Conservation (phyloP, 2,888 invertebrate genomes). For the Psylliodes chrysocephalus region DNA sequence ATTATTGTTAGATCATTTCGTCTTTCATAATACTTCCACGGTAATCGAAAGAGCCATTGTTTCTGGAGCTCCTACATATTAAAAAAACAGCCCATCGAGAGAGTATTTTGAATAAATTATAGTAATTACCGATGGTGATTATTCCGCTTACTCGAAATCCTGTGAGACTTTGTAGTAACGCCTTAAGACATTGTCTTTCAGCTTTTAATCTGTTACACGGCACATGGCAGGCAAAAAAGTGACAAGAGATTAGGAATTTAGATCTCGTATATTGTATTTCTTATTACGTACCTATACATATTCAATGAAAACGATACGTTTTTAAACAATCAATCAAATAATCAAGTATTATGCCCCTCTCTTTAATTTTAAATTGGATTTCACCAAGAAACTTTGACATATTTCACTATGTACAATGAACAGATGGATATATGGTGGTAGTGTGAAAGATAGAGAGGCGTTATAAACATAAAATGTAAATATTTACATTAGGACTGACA, state of each 20-base stretch:
- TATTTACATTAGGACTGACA: no score
- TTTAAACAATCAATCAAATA: no score
- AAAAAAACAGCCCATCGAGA: constrained; percentile 22
- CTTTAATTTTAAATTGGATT: no score
- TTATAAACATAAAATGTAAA: no score
- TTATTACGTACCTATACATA: no score
- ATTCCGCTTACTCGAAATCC: constrained; percentile 8
- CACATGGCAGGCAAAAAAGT: background rate
- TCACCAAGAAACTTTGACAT: no score
- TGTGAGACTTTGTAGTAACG: constrained; percentile 1
- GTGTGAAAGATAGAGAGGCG: no score
- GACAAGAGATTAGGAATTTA: background rate
- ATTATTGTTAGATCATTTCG: constrained; percentile 28
- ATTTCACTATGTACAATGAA: no score
- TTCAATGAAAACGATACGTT: no score
- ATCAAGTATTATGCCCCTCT: no score
- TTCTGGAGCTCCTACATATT: constrained; percentile 24
- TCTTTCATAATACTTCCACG: constrained; percentile 25
- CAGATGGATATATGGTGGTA: no score
- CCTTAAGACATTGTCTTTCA: constrained; percentile 6
- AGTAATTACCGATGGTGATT: constrained; percentile 18
- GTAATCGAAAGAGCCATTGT: constrained; percentile 25
- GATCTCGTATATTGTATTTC: no score
- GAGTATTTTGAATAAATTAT: constrained; percentile 27
- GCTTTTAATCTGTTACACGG: background rate